Conservation (phyloP, 2,797 vertebrate genomes). For the Acipenser transmontanus region DNA sequence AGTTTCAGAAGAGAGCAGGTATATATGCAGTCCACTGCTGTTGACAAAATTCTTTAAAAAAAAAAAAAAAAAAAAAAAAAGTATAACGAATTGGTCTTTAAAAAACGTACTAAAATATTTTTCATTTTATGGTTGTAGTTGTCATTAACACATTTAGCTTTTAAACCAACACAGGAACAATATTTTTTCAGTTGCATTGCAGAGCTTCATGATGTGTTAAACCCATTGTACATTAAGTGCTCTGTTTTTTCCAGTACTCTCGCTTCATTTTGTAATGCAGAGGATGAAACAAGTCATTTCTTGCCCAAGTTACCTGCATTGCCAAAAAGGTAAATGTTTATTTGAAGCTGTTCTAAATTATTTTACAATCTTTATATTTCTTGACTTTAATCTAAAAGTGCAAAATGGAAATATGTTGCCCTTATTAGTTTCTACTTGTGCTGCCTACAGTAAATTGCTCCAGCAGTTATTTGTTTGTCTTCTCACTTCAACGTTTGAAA, state of each 20-base stretch:
- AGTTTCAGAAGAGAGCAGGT: conserved; percentile 91
- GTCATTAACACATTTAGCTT: too few relatives aligned
- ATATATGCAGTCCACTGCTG: background rate
- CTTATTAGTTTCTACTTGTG: background rate
- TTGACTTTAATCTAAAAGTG: too few relatives aligned
- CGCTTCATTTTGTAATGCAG: conserved; percentile 83
- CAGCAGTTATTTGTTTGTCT: background rate
- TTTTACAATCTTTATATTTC: too few relatives aligned
- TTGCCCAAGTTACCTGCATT: conserved; percentile 87
- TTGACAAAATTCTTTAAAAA: background rate
- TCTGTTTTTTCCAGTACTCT: conserved; percentile 62
- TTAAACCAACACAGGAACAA: too few relatives aligned
- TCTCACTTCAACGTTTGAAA: background rate
- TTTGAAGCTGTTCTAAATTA: too few relatives aligned
- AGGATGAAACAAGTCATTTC: conserved; percentile 88
- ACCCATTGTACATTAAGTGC: conserved; percentile 7
- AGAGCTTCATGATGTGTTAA: background rate
- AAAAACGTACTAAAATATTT: background rate
- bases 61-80: background rate
- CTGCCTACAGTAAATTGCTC: background rate
- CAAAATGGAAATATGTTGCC: too few relatives aligned
- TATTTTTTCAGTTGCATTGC: too few relatives aligned
- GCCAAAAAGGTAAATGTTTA: conserved; percentile 80
- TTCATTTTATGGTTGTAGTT: background rate
- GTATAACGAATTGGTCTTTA: background rate